Percentiles rank a stretch among this genome's conserved stretches.
These are phyloP conservation scores for Platycnemis pennipes DNA, from an alignment of 2,888 invertebrate genomes.

Conservation along the genomic window DNA sequence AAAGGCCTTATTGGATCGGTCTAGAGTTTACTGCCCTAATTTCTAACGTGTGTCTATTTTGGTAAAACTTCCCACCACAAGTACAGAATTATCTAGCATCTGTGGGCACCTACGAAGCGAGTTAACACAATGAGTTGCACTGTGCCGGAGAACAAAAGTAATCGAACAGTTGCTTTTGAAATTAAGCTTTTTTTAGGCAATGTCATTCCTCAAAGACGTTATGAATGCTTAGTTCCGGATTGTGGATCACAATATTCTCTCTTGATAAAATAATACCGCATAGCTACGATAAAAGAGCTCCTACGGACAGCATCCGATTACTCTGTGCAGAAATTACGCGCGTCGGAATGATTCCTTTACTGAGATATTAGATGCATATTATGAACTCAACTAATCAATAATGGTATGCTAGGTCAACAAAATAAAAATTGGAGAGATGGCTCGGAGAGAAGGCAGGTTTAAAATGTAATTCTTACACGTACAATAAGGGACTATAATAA, in stretches of 20 bases:
- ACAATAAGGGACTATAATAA: too few relatives aligned
- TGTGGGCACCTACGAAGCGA: background rate
- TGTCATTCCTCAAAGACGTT: too few relatives aligned
- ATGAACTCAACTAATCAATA: too few relatives aligned
- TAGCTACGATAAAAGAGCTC: background rate
- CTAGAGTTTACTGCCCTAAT: background rate
- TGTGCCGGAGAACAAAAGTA: background rate
- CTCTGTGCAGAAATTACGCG: too few relatives aligned
- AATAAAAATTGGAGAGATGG: too few relatives aligned
- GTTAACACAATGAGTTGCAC: background rate
- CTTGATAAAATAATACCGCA: background rate
- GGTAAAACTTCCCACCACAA: background rate
- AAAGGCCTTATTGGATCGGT: background rate
- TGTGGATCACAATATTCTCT: background rate
- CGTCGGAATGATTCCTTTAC: too few relatives aligned
- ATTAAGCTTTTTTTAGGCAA: background rate
- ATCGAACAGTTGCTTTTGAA: background rate
- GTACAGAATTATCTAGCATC: background rate
- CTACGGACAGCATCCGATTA: too few relatives aligned
- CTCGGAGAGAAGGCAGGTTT: too few relatives aligned
- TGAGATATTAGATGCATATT: too few relatives aligned
- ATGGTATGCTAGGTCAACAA: too few relatives aligned
- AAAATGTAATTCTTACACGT: too few relatives aligned
- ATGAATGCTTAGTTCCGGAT: background rate
- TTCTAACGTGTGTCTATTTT: background rate